phyloP scores from a whole-genome alignment of 2,888 invertebrate genomes.

The Drosophila emarginata region DNA sequence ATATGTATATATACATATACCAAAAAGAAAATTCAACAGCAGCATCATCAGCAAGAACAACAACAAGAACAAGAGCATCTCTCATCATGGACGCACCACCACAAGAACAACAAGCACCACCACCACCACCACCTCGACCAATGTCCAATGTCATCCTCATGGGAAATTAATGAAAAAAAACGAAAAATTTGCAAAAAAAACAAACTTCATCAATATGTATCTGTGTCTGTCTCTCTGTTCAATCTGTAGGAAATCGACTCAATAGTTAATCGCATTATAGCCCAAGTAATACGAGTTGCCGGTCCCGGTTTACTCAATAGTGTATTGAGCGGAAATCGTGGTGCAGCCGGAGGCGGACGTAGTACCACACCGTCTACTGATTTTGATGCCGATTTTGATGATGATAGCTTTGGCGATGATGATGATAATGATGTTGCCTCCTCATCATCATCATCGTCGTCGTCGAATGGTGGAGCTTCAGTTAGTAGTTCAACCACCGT shows the following conservation, averaged over 20 bases:
- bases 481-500: slow-evolving; percentile 4
- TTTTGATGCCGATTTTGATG: slow-evolving; percentile 83
- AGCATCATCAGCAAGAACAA: slow-evolving; percentile 26
- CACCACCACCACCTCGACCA: slow-evolving; percentile 10
- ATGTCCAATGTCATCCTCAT: slow-evolving; percentile 7
- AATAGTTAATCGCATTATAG: slow-evolving; percentile 81
- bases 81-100: slow-evolving; percentile 6
- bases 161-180: not conserved
- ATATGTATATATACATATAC: not conserved
- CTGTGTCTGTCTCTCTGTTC: slow-evolving; percentile 47
- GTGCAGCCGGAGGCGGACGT: slow-evolving; percentile 56
- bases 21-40: slow-evolving; percentile 33
- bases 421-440: slow-evolving; percentile 27
- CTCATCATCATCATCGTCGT: slow-evolving; percentile 9
- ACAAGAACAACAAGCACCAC: slow-evolving; percentile 23
- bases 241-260: slow-evolving; percentile 81
- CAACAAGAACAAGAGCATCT: slow-evolving; percentile 32
- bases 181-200: not conserved
- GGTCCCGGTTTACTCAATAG: slow-evolving; percentile 86
- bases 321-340: slow-evolving; percentile 74
- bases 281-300: slow-evolving; percentile 88
- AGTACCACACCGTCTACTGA: slow-evolving; percentile 79
- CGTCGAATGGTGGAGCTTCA: slow-evolving; percentile 1
- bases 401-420: slow-evolving; percentile 63
- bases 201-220: slow-evolving; percentile 11